Percentiles rank a stretch among this genome's conserved stretches.
phyloP scores from a whole-genome alignment of 1,140 invertebrate genomes.

The Papilio aristodemus region DNA sequence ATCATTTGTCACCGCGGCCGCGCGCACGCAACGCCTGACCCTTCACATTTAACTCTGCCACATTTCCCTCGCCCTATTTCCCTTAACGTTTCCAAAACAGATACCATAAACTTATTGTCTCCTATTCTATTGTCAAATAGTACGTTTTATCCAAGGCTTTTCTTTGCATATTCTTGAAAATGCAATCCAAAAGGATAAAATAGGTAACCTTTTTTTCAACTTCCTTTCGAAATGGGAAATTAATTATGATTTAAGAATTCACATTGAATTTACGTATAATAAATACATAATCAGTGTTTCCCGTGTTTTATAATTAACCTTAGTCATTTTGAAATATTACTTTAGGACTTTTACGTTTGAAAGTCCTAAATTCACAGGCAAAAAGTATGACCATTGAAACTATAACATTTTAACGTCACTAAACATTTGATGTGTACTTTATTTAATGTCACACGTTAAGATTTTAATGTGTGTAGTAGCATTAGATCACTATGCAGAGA shows the following conservation, averaged over 20 bases:
- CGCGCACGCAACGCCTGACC: slow-evolving; percentile 47
- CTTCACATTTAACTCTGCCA: slow-evolving; percentile 17
- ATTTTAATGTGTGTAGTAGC: slow-evolving; percentile 7
- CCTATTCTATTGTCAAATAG: background rate
- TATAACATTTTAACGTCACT: background rate
- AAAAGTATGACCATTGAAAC: background rate
- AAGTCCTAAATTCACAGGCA: no score
- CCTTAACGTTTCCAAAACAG: background rate
- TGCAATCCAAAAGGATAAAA: no score
- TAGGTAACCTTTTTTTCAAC: no score
- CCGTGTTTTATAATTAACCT: no score
- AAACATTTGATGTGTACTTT: background rate
- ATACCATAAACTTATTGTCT: background rate
- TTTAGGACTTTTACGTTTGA: no score
- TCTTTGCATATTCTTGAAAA: no score
- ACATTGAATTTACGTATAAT: no score
- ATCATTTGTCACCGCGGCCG: slow-evolving; percentile 61
- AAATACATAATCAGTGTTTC: no score
- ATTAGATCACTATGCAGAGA: slow-evolving; percentile 4
- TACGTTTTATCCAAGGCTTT: background rate
- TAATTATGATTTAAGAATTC: no score
- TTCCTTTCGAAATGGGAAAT: no score
- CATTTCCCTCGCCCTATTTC: slow-evolving; percentile 21
- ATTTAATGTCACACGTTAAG: slow-evolving; percentile 3
- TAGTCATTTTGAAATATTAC: no score